Base-by-base conservation (phyloP, 2,797 vertebrate genomes). In the Lacerta agilis region DNA sequence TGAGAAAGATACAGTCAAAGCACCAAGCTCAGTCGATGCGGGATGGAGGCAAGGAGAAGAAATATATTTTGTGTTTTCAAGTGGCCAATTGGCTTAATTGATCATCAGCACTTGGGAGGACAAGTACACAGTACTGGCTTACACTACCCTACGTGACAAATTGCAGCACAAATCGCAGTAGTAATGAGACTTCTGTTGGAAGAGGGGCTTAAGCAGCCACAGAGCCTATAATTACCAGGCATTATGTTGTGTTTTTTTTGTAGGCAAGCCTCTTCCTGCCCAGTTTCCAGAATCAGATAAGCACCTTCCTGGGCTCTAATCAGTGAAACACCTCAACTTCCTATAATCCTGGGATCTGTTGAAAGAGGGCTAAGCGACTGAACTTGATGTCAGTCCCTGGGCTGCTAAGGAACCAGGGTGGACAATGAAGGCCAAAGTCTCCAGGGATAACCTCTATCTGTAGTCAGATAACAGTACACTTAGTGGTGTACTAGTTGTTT, bases 201-300 rank as follows among this genome's bases (percentile, higher is more conserved):
- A 73, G 82, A 27, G 71, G 43, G 43, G 2, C 43, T 77, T 8
- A 25, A 72, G 5, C 9, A n/a, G 17, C 25, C 17, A 20, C n/a
- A 20, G 64, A 85, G 18, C 27, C 77, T 25, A 43, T 45, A 85
- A 77, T 43, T 66, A 55, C 20, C 20, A 82, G 9, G 20, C 38
- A 29, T 41, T 85, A 85, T 85, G 55, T 77, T 66, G 27, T 85
- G 58, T 13, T 36, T 13, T 41, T 88, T 4, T 73, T 80, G 88
- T 80, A 80, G 79, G 33, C 61, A 82, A 73, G 77, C 33, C 79
- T 3, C 72, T 67, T 55, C 10, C 58, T 79, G 81, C 29, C 87
- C 89, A 64, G 33, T 78, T 82, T 61, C 72, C 38, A 23, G 36
- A 55, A 66, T n/a, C 61, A 41, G 72, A n/a, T 73, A 43, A 82